A percentile compares a stretch with the other conserved stretches of the same genome.
Evolutionary conservation across 1,140 invertebrate species (phyloP).

Genomic region (Phymastichus coffea): DNA sequence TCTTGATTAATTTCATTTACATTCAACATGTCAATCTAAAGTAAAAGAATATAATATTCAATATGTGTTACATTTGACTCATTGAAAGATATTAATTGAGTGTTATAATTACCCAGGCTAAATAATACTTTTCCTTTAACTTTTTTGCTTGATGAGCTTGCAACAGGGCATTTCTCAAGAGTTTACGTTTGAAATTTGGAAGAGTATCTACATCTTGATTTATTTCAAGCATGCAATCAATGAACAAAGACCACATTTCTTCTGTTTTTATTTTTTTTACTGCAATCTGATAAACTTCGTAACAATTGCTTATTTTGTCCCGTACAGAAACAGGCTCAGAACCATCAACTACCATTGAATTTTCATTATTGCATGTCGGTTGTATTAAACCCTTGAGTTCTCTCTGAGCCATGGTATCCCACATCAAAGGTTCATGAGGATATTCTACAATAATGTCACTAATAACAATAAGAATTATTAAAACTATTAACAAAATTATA

Average conservation of each 20-base stretch:
- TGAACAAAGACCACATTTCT: slow-evolving; percentile 59
- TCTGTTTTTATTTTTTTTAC: slow-evolving; percentile 58
- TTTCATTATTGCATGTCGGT: slow-evolving; percentile 29
- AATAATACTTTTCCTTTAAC: slow-evolving; percentile 57
- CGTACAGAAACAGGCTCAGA: slow-evolving; percentile 38
- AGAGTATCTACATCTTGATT: slow-evolving; percentile 45
- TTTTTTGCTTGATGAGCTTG: slow-evolving; percentile 53
- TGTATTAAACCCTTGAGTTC: slow-evolving; percentile 51
- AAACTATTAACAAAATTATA: not conserved
- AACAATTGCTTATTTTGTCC: slow-evolving; percentile 46
- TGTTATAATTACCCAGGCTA: slow-evolving; percentile 50
- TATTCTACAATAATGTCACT: slow-evolving; percentile 54
- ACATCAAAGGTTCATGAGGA: slow-evolving; percentile 53
- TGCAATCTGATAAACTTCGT: slow-evolving; percentile 56
- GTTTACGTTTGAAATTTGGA: slow-evolving; percentile 55
- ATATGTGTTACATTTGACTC: slow-evolving; percentile 11
- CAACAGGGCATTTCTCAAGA: slow-evolving; percentile 52
- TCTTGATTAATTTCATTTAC: slow-evolving; percentile 36
- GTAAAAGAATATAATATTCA: slow-evolving; percentile 19
- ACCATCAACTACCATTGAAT: slow-evolving; percentile 34
- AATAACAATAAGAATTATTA: slow-evolving; percentile 27
- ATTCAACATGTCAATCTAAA: slow-evolving; percentile 48
- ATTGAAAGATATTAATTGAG: slow-evolving; percentile 5
- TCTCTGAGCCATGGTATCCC: slow-evolving; percentile 60
- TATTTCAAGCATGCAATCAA: slow-evolving; percentile 57